Evolutionary conservation across 2,797 vertebrate species (phyloP).

Genomic region (Remorina albescens): DNA sequence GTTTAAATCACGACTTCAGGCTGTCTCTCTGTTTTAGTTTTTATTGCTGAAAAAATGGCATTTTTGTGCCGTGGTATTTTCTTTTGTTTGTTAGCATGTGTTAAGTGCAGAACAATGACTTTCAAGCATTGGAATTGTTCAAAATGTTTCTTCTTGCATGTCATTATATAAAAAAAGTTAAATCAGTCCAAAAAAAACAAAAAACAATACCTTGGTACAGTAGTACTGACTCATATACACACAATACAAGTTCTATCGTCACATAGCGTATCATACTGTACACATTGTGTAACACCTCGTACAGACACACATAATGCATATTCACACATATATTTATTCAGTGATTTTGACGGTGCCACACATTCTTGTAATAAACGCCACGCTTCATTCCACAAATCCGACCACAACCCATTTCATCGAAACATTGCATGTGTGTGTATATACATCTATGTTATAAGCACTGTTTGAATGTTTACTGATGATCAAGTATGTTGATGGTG

Average conservation of each 20-base stretch:
- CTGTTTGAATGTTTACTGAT: neutral
- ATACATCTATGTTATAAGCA: too few relatives aligned
- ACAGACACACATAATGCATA: neutral
- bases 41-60: neutral
- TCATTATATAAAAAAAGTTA: neutral
- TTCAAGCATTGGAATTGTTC: neutral
- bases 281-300: neutral
- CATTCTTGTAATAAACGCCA: neutral
- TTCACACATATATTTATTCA: neutral
- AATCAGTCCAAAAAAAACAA: conserved; percentile 8
- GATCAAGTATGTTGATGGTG: neutral
- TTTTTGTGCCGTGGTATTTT: neutral
- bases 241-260: neutral
- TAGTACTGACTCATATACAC: neutral
- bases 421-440: neutral
- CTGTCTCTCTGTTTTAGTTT: conserved; percentile 5
- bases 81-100: neutral
- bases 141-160: neutral
- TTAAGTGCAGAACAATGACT: conserved; percentile 5
- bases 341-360: neutral
- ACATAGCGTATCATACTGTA: neutral
- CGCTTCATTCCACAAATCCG: neutral
- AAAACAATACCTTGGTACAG: neutral
- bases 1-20: conserved; percentile 28
- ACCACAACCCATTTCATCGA: neutral